Evolutionary conservation across 1,140 invertebrate genomes (phyloP).

Genomic region (Polypedilum pembai): DNA sequence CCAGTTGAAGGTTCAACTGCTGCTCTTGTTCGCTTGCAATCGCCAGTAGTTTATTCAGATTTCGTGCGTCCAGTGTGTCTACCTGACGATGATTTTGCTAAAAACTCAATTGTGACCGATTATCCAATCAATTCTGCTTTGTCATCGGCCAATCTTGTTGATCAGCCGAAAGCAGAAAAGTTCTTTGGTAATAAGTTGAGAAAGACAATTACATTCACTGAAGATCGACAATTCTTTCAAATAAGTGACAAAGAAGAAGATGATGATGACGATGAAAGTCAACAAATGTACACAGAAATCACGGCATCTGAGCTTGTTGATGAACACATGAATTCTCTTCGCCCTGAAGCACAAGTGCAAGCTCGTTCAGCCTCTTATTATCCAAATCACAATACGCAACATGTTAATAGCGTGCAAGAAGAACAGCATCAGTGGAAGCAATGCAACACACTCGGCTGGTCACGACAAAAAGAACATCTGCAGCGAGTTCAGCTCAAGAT

Average conservation of each 20-base stretch:
- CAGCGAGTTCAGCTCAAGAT: conserved; percentile 67
- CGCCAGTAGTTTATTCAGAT: conserved; percentile 66
- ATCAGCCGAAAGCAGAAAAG: conserved; percentile 26
- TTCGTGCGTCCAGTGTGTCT: conserved; percentile 76
- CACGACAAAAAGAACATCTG: conserved; percentile 66
- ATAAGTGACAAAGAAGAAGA: not conserved
- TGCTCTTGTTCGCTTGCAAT: conserved; percentile 70
- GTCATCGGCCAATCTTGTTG: conserved; percentile 29
- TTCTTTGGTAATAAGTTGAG: conserved; percentile 20
- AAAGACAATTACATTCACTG: not conserved
- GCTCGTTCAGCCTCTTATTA: not conserved
- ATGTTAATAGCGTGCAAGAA: not conserved
- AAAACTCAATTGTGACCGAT: conserved; percentile 15
- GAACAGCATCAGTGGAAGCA: conserved; percentile 43
- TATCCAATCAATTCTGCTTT: conserved; percentile 31
- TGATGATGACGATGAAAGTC: not conserved
- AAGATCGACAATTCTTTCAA: conserved; percentile 29
- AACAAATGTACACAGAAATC: not conserved
- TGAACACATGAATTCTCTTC: not conserved
- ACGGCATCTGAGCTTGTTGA: conserved; percentile 1
- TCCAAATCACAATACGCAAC: not conserved
- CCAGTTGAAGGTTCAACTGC: conserved; percentile 80
- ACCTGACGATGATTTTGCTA: conserved; percentile 44
- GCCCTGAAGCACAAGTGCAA: not conserved
- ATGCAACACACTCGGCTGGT: conserved; percentile 78